Base-by-base conservation (phyloP, 2,888 invertebrate species). In the Eupithecia subfuscata region DNA sequence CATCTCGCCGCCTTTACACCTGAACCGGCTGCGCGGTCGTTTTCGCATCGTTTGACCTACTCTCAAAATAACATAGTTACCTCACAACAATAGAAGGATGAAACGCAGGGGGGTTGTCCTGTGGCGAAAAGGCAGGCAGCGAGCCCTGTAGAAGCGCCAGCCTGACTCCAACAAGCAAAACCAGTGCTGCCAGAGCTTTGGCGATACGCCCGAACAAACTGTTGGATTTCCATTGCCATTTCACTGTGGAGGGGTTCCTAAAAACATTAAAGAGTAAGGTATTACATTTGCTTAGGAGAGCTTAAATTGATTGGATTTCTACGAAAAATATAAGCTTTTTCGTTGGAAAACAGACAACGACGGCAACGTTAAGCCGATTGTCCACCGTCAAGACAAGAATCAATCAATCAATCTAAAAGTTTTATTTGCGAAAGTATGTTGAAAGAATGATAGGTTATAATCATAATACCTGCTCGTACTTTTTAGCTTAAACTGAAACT, bases 141-240 rank as follows among this genome's bases (percentile, higher is more conserved):
- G 77, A 73, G 0, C 77, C 77, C 45, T 77, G 77, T 30, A 77
- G 75, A 52, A 77, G 43, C 5, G 77, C 77, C 43, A 77, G 70
- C 45, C 77, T 72, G 8, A 77, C 70, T 30, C 70, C 70, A 2
- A 73, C 68, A 22, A 77, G 68, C 37, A 77, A 70, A 1, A 43
- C 70, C 30, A 77, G 30, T 3, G 74, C 71, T 69, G 96, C 95
- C 64, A 97, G 90, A 78, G 97, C 94, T 84, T 96, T 96, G 22
- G 96, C 95, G 3, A 96, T 95, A 40, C 97, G 94, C 25, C 96
- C 95, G 74, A 96, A 95, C 77, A 96, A 95, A 83, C 95, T 85
- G 92, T 95, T 85, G 91, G 95, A 86, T 96, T 96, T 89, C 91
- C 92, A 93, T 0, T 92, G 87, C 87, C 90, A 91, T 79, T 90